Evolutionary conservation across 2,797 vertebrate genomes (phyloP).

Genomic region (Hyperoplus immaculatus): DNA sequence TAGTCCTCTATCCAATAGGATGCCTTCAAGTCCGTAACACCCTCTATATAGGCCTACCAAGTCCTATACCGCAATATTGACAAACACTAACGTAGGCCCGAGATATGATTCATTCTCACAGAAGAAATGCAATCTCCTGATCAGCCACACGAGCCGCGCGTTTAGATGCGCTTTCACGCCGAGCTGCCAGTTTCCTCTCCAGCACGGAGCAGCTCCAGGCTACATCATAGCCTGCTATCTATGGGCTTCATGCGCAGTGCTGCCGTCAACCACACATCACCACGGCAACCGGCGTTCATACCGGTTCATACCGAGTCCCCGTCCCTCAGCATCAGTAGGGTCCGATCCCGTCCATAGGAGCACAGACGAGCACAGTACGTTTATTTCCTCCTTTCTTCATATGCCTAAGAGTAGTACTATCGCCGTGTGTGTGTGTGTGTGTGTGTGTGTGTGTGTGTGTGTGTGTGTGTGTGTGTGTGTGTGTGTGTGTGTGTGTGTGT

Average conservation of each 20-base stretch:
- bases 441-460: background rate
- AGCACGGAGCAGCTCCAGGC: slow-evolving; percentile 59
- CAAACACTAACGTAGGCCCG: slow-evolving; percentile 13
- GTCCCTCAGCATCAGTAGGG: slow-evolving; percentile 60
- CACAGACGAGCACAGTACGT: slow-evolving; percentile 72
- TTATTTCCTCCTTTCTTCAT: background rate
- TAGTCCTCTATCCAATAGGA: no score
- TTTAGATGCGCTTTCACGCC: slow-evolving; percentile 45
- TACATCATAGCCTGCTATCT: slow-evolving; percentile 18
- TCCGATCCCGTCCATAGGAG: slow-evolving; percentile 54
- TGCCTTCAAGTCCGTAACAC: no score
- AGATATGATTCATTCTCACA: slow-evolving; percentile 15
- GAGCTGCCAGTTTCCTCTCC: slow-evolving; percentile 61
- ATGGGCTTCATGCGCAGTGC: slow-evolving; percentile 72
- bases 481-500: background rate
- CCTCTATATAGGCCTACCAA: no score
- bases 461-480: background rate
- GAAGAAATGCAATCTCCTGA: slow-evolving; percentile 40
- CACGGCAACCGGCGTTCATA: slow-evolving; percentile 79
- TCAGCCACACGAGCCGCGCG: slow-evolving; percentile 24
- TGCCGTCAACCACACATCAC: slow-evolving; percentile 77
- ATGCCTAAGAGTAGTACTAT: background rate
- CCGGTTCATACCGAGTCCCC: slow-evolving; percentile 24
- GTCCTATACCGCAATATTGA: background rate
- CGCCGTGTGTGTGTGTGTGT: background rate